phyloP scores from a whole-genome alignment of 2,888 invertebrate genomes.

The Tanypteryx hageni region DNA sequence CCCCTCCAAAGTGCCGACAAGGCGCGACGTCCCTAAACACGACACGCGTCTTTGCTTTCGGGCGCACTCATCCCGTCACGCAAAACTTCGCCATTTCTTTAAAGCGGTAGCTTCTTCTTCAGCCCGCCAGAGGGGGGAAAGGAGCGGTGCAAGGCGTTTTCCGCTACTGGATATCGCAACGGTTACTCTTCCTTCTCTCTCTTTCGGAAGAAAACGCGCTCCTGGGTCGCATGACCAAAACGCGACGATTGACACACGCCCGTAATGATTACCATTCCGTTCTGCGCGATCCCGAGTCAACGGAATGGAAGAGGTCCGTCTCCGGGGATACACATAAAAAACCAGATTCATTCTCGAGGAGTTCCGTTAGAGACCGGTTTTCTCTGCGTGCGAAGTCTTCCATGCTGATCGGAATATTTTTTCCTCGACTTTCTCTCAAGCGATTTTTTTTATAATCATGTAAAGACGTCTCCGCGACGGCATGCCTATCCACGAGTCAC shows the following conservation, averaged over 20 bases:
- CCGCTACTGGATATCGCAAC: not conserved
- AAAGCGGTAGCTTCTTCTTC: too few species aligned
- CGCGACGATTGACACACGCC: not conserved
- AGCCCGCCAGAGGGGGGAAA: too few species aligned
- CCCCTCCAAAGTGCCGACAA: not conserved
- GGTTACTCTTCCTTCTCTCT: not conserved
- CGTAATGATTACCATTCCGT: not conserved
- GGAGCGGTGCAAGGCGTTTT: not conserved
- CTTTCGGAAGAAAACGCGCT: too few species aligned
- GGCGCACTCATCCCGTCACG: not conserved
- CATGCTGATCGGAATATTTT: slow-evolving; percentile 13
- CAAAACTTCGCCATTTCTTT: not conserved
- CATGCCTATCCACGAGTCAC: slow-evolving; percentile 12
- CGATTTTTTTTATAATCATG: not conserved
- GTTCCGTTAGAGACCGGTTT: slow-evolving; percentile 28
- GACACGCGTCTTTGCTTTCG: not conserved
- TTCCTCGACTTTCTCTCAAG: slow-evolving; percentile 17
- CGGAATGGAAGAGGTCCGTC: not conserved
- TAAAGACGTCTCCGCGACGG: slow-evolving; percentile 15
- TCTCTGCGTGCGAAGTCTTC: slow-evolving; percentile 26
- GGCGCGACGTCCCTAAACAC: not conserved
- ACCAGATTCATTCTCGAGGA: not conserved
- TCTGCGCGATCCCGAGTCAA: not conserved
- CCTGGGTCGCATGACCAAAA: not conserved
- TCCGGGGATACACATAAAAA: not conserved